phyloP scores from a whole-genome alignment of 1,140 invertebrate genomes.

The Hestina assimilis region DNA sequence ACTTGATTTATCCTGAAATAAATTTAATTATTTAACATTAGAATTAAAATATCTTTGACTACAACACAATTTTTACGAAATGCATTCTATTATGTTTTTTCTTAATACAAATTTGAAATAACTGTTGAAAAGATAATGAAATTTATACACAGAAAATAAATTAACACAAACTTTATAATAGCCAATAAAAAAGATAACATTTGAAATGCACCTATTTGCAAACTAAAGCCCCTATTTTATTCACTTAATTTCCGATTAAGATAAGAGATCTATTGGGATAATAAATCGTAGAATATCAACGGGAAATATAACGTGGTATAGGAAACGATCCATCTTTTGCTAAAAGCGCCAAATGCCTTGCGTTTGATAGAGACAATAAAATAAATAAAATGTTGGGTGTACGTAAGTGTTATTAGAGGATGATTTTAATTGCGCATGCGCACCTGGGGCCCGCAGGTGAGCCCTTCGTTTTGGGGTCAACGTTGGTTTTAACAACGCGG shows the following conservation, averaged over 20 bases:
- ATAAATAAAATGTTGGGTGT: slow-evolving; percentile 58
- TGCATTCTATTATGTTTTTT: no score
- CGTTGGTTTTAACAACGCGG: slow-evolving; percentile 51
- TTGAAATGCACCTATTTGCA: slow-evolving; percentile 52
- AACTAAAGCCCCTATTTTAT: slow-evolving; percentile 37
- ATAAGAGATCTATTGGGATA: slow-evolving; percentile 38
- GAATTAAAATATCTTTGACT: no score
- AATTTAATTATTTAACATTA: no score
- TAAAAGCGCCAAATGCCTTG: slow-evolving; percentile 24
- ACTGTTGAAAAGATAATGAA: no score
- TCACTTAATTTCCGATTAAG: slow-evolving; percentile 56
- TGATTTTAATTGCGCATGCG: slow-evolving; percentile 66
- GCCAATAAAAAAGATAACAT: slow-evolving; percentile 54
- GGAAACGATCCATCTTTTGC: slow-evolving; percentile 34
- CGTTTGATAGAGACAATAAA: slow-evolving; percentile 52
- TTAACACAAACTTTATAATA: slow-evolving; percentile 1
- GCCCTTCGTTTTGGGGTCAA: slow-evolving; percentile 65
- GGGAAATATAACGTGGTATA: slow-evolving; percentile 26
- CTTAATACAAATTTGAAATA: no score
- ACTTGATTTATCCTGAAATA: no score
- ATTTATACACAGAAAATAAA: not conserved
- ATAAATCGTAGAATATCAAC: slow-evolving; percentile 40
- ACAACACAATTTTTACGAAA: not conserved
- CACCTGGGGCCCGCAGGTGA: slow-evolving; percentile 72
- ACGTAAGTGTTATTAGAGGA: slow-evolving; percentile 64